Conservation (phyloP, 92 coral and sea anemone genomes). For the Diadumene lineata region DNA sequence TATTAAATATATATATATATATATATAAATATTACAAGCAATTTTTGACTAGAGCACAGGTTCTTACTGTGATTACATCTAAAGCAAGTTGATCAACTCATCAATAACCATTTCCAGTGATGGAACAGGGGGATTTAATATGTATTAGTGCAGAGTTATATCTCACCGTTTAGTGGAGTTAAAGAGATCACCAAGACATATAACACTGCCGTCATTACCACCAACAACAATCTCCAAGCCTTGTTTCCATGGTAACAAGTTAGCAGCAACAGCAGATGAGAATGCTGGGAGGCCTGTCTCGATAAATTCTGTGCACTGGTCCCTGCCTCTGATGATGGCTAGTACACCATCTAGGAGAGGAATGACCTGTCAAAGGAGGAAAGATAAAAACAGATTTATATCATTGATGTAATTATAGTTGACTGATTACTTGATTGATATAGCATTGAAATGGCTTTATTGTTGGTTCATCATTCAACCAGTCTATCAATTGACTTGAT, state of each 20-base stretch:
- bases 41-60: no score
- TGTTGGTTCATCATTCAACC: no score
- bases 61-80: no score
- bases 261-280: conserved; percentile 63
- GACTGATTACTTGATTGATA: no score
- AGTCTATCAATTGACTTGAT: no score
- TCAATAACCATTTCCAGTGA: no score
- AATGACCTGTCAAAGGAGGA: conserved; percentile 43
- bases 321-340: conserved; percentile 77
- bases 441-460: no score
- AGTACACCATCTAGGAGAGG: conserved; percentile 69
- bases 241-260: conserved; percentile 58
- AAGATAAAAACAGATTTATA: not conserved
- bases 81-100: not conserved
- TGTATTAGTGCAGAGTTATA: not conserved
- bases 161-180: conserved; percentile 29
- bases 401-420: no score
- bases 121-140: no score
- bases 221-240: conserved; percentile 82
- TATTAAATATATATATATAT: no score
- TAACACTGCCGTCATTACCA: conserved; percentile 66
- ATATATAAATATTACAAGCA: no score
- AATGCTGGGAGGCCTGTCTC: conserved; percentile 52
- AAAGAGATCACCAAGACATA: conserved; percentile 63
- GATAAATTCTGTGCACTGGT: conserved; percentile 72